A percentile compares a stretch with the other conserved stretches of the same genome.
Conservation (phyloP, 2,797 vertebrate species). For the Huso huso region DNA sequence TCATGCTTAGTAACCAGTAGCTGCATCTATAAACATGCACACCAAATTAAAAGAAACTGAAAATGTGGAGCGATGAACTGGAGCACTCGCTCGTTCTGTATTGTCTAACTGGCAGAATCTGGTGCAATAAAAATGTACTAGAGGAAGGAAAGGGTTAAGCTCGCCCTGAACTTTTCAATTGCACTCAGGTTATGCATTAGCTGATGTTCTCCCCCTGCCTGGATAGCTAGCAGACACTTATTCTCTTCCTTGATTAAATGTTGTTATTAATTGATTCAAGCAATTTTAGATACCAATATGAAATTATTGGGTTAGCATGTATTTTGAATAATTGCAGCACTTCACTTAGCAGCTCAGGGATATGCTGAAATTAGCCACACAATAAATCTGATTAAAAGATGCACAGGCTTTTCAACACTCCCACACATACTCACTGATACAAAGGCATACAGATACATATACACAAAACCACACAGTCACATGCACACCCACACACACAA, state of each 20-base stretch:
- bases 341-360: constrained; percentile 19
- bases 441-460: too few species aligned
- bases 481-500: too few species aligned
- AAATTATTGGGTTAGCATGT: constrained; percentile 25
- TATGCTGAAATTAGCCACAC: constrained; percentile 19
- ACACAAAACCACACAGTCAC: too few species aligned
- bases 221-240: constrained; percentile 13
- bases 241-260: constrained; percentile 20
- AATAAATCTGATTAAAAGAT: constrained; percentile 24
- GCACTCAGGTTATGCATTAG: neutral
- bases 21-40: too few species aligned
- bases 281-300: constrained; percentile 21
- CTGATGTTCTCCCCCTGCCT: neutral
- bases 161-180: neutral
- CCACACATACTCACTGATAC: too few species aligned
- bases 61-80: too few species aligned
- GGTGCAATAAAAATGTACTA: too few species aligned
- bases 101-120: too few species aligned
- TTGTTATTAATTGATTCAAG: constrained; percentile 23
- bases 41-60: too few species aligned
- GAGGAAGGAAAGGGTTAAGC: neutral
- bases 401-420: too few species aligned
- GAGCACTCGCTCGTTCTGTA: too few species aligned
- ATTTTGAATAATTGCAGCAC: constrained; percentile 22
- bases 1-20: too few species aligned